These are phyloP conservation scores for Micronycteris hirsuta DNA, from an alignment of 2,113 vertebrate species.

Conservation along the genomic window DNA sequence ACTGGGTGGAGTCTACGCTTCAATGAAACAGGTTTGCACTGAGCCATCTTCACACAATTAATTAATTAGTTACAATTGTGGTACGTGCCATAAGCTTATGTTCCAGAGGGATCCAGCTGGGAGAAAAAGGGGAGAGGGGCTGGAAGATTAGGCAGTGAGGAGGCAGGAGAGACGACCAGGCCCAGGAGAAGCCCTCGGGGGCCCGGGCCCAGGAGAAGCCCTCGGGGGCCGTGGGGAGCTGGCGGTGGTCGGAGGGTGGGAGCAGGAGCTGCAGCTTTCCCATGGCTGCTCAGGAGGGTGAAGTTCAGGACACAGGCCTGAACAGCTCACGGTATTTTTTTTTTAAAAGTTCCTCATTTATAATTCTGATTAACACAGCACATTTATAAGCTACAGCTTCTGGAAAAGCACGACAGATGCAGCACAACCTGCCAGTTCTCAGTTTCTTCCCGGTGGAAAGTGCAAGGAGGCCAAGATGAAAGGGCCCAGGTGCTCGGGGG, in stretches of 20 bases:
- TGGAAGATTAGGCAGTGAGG: background rate
- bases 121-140: too few species aligned
- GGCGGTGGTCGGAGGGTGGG: fast-evolving
- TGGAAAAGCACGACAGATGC: background rate
- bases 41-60: background rate
- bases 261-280: too few species aligned
- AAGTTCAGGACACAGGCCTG: background rate
- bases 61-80: background rate
- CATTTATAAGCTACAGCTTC: background rate
- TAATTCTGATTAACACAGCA: conserved; percentile 1
- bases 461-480: background rate
- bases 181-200: background rate
- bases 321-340: background rate
- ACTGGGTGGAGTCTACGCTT: too few species aligned
- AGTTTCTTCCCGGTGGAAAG: background rate
- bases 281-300: background rate
- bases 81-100: background rate
- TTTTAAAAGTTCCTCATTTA: background rate
- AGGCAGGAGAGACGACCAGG: fast-evolving
- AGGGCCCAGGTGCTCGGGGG: background rate
- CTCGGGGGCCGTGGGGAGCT: fast-evolving
- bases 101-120: background rate
- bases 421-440: background rate
- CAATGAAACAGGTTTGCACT: background rate
- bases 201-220: background rate